These are phyloP conservation scores for Drosophila suzukii DNA, from an alignment of 1,140 invertebrate species.

Conservation along the genomic window DNA sequence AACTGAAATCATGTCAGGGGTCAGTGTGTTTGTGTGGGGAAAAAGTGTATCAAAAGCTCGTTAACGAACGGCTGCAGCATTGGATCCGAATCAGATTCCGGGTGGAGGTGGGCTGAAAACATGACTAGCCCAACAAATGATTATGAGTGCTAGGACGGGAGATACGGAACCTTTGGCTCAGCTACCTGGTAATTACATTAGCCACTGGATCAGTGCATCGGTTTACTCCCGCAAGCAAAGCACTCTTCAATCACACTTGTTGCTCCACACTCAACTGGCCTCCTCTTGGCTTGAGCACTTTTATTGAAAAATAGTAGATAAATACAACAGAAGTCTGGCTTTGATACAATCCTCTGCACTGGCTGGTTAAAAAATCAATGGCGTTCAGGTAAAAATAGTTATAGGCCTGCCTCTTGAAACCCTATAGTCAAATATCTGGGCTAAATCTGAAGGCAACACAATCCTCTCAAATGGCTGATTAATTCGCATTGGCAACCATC, in stretches of 20 bases:
- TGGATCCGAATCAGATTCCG: background rate
- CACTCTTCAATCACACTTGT: slow-evolving; percentile 11
- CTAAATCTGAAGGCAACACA: background rate
- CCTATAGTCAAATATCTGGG: background rate
- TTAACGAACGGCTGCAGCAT: slow-evolving; percentile 28
- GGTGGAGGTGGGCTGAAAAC: slow-evolving; percentile 1
- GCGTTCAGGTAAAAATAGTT: background rate
- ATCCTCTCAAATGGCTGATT: background rate
- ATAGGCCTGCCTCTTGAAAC: background rate
- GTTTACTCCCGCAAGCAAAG: background rate
- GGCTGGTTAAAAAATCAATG: background rate
- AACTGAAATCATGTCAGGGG: slow-evolving; percentile 61
- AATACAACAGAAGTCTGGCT: background rate
- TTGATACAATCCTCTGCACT: background rate
- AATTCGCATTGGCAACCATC: background rate
- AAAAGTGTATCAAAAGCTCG: slow-evolving; percentile 63
- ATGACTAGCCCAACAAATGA: slow-evolving; percentile 23
- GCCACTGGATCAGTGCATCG: slow-evolving; percentile 13
- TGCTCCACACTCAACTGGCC: background rate
- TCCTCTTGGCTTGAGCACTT: background rate
- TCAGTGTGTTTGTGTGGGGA: slow-evolving; percentile 39
- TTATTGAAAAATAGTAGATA: no score
- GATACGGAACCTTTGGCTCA: background rate
- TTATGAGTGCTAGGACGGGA: slow-evolving; percentile 11
- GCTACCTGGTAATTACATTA: slow-evolving; percentile 8